These are phyloP conservation scores for Galeruca laticollis DNA, from an alignment of 2,888 invertebrate species.

Conservation along the genomic window DNA sequence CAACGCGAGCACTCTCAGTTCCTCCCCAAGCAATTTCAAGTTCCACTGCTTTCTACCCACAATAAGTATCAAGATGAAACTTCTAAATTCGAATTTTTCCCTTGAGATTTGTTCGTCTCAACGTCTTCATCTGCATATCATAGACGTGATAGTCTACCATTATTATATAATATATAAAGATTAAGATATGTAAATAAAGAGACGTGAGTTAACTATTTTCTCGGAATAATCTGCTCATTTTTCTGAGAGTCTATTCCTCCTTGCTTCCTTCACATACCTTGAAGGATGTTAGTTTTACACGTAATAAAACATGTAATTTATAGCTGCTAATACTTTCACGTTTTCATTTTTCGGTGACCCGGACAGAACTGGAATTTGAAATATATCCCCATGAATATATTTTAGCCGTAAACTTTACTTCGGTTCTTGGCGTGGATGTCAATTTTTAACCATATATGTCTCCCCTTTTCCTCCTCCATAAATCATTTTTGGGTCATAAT, in stretches of 20 bases:
- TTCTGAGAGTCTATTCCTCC: background rate
- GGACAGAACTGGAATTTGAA: constrained; percentile 4
- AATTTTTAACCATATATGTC: background rate
- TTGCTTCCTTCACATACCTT: background rate
- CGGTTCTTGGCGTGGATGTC: background rate
- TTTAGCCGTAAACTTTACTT: background rate
- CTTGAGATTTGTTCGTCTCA: too few relatives aligned
- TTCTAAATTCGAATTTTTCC: too few relatives aligned
- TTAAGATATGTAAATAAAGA: background rate
- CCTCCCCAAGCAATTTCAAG: too few relatives aligned
- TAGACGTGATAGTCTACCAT: too few relatives aligned
- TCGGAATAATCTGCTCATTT: background rate
- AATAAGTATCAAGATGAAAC: too few relatives aligned
- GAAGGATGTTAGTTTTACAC: background rate
- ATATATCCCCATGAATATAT: constrained; percentile 13
- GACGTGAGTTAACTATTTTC: background rate
- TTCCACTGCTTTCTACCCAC: too few relatives aligned
- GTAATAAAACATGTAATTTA: constrained; percentile 3
- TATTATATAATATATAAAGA: too few relatives aligned
- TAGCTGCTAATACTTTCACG: background rate
- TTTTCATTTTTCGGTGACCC: constrained; percentile 5
- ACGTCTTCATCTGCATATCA: too few relatives aligned
- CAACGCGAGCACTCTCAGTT: too few relatives aligned
- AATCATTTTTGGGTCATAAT: background rate
- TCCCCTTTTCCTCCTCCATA: background rate